These are phyloP conservation scores for Rhopalosiphum padi DNA, from an alignment of 1,140 invertebrate genomes.

Conservation along the genomic window DNA sequence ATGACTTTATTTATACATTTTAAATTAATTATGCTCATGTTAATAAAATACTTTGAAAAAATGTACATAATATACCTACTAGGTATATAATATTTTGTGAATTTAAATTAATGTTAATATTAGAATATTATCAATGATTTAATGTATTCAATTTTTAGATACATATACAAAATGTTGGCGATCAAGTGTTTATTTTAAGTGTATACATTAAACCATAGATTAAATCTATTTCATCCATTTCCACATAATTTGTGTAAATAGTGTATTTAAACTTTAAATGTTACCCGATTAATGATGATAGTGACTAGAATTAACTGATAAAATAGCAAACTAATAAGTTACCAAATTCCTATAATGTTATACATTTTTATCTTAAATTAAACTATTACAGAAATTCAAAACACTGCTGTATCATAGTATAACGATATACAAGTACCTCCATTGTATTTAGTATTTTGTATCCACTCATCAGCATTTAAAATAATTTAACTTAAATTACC, in stretches of 20 bases:
- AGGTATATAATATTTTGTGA: neutral
- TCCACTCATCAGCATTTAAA: neutral
- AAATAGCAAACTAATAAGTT: neutral
- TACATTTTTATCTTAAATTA: neutral
- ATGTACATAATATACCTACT: neutral
- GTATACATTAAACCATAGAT: neutral
- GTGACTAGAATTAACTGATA: too few relatives aligned
- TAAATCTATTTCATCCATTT: neutral
- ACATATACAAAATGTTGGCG: neutral
- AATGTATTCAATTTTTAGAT: neutral
- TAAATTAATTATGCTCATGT: neutral
- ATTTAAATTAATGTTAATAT: neutral
- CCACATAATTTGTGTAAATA: neutral
- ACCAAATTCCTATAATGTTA: neutral
- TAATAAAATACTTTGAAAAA: neutral
- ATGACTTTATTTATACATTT: slow-evolving; percentile 17
- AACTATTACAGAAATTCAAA: neutral
- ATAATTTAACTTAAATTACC: too few relatives aligned
- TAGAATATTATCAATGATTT: neutral
- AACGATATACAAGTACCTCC: too few relatives aligned
- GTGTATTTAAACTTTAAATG: neutral
- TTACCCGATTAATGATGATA: neutral
- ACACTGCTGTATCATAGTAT: neutral
- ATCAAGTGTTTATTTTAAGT: neutral
- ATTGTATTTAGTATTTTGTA: neutral